A percentile compares a stretch with the other conserved stretches of the same genome.
phyloP scores from a whole-genome alignment of 2,888 invertebrate genomes.

The Eurois occulta region DNA sequence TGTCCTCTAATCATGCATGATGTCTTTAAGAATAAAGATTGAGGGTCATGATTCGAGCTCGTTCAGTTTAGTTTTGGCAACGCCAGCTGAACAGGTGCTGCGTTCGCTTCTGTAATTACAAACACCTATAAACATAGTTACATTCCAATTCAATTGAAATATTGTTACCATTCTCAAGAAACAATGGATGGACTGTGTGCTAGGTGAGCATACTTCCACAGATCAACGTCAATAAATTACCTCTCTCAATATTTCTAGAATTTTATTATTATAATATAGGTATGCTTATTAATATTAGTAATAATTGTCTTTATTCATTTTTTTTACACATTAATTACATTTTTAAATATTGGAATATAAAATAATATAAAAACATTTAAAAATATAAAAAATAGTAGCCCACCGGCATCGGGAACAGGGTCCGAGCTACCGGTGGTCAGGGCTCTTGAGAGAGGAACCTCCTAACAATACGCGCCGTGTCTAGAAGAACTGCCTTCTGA shows the following conservation, averaged over 20 bases:
- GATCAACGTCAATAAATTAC: not conserved
- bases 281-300: not conserved
- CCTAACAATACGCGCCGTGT: too few species aligned
- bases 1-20: too few species aligned
- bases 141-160: not conserved
- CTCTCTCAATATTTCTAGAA: not conserved
- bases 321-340: too few species aligned
- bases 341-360: too few species aligned
- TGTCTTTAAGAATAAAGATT: constrained; percentile 13
- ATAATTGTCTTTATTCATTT: too few species aligned
- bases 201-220: not conserved
- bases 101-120: not conserved
- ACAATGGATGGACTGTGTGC: not conserved
- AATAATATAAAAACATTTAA: too few species aligned
- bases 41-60: constrained; percentile 1
- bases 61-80: constrained; percentile 25
- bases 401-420: too few species aligned
- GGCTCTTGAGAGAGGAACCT: too few species aligned
- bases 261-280: not conserved
- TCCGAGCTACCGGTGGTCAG: too few species aligned
- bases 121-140: not conserved
- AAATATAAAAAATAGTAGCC: too few species aligned
- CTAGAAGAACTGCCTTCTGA: too few species aligned
- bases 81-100: constrained; percentile 2
- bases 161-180: not conserved